These are phyloP conservation scores for Holacanthella duospinosa DNA, from an alignment of 2,888 invertebrate genomes.

Conservation along the genomic window DNA sequence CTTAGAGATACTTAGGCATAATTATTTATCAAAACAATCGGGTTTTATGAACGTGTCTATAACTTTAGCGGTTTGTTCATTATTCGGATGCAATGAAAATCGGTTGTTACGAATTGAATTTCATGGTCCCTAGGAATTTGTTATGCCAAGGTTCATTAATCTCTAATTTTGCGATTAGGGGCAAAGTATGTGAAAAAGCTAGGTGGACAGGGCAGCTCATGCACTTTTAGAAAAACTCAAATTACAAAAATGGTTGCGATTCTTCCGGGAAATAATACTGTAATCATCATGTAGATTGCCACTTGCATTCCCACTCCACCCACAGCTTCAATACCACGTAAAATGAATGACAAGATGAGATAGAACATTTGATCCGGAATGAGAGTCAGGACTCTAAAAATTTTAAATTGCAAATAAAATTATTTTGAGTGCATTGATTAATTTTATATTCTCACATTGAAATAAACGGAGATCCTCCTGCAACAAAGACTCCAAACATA, in stretches of 20 bases:
- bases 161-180: too few relatives aligned
- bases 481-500: background rate
- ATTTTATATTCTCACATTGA: background rate
- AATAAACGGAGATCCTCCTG: background rate
- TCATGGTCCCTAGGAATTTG: too few relatives aligned
- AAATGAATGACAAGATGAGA: background rate
- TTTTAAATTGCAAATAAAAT: background rate
- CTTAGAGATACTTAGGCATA: too few relatives aligned
- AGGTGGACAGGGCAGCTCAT: too few relatives aligned
- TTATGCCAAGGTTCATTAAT: too few relatives aligned
- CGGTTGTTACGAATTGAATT: too few relatives aligned
- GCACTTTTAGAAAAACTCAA: background rate
- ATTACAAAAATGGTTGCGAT: background rate
- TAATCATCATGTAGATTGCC: slow-evolving; percentile 4
- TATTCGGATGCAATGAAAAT: too few relatives aligned
- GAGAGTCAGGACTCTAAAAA: background rate
- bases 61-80: too few relatives aligned
- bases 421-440: background rate
- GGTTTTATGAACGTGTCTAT: background rate
- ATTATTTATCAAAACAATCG: too few relatives aligned
- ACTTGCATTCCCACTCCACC: background rate
- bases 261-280: background rate
- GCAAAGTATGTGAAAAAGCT: too few relatives aligned
- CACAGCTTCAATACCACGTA: background rate
- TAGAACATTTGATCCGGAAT: background rate